Percentiles rank a stretch among this genome's conserved stretches.
Evolutionary conservation across 2,113 vertebrate genomes (phyloP).

Genomic region (Hippocampus abdominalis): DNA sequence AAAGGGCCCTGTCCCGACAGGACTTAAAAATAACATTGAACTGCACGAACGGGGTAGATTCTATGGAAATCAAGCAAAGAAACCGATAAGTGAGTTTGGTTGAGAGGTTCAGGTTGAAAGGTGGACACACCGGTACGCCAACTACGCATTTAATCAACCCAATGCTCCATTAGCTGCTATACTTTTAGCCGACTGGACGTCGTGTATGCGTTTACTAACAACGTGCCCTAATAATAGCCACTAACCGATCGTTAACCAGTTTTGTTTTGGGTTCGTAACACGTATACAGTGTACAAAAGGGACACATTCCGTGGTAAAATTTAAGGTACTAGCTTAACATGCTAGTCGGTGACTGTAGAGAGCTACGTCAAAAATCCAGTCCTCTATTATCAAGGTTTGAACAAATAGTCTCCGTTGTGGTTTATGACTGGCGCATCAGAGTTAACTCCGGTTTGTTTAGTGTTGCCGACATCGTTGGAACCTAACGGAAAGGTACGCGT

Average conservation of each 20-base stretch:
- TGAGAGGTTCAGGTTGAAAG: constrained; percentile 29
- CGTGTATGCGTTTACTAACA: not conserved
- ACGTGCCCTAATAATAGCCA: not conserved
- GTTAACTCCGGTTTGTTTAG: not conserved
- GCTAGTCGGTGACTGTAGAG: constrained; percentile 52
- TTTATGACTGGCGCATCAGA: constrained; percentile 17
- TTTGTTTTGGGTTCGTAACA: not conserved
- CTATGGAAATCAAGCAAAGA: not conserved
- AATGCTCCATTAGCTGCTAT: constrained; percentile 49
- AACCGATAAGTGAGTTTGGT: constrained; percentile 22
- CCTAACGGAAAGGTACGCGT: constrained; percentile 26
- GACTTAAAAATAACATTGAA: not conserved
- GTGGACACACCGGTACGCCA: constrained; percentile 58
- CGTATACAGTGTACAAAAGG: not conserved
- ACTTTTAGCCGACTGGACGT: constrained; percentile 28
- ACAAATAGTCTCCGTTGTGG: constrained; percentile 5
- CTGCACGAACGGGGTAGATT: constrained; percentile 5
- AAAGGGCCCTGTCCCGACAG: not conserved
- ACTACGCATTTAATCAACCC: constrained; percentile 68
- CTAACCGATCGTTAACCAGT: not conserved
- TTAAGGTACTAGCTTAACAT: constrained; percentile 48
- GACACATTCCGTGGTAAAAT: constrained; percentile 35
- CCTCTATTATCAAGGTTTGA: constrained; percentile 34
- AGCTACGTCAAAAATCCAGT: constrained; percentile 67
- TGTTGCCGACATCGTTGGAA: constrained; percentile 11